phyloP scores from a whole-genome alignment of 2,113 vertebrate genomes.

The Oryzias melastigma region DNA sequence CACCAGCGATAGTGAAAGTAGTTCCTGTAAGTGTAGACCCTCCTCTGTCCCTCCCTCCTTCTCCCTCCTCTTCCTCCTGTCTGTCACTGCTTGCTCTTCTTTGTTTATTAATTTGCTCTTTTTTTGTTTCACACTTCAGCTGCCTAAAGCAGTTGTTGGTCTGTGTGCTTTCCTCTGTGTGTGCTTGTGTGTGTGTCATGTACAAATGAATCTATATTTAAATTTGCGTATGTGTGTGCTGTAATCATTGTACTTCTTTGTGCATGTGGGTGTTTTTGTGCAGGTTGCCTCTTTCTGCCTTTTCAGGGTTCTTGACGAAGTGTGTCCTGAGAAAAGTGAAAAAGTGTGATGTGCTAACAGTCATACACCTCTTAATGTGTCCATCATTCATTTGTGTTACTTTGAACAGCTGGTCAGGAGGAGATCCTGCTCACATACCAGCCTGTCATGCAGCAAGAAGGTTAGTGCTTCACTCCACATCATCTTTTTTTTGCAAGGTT shows the following conservation, averaged over 20 bases:
- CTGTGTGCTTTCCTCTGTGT: constrained; percentile 20
- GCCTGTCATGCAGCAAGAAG: constrained; percentile 95
- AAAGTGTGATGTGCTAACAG: not conserved
- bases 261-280: constrained; percentile 24
- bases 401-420: constrained; percentile 88
- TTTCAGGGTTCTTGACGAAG: constrained; percentile 39
- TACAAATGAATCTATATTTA: constrained; percentile 1
- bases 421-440: constrained; percentile 93
- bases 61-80: constrained; percentile 1
- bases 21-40: constrained; percentile 92
- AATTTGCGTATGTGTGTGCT: constrained; percentile 4
- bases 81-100: not conserved
- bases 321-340: constrained; percentile 10
- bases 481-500: not conserved
- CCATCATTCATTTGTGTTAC: constrained; percentile 32
- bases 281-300: constrained; percentile 12
- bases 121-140: constrained; percentile 15
- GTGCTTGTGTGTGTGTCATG: constrained; percentile 1
- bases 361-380: constrained; percentile 19
- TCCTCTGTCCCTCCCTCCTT: constrained; percentile 23
- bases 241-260: constrained; percentile 16
- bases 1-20: constrained; percentile 99
- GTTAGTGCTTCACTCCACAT: constrained; percentile 68
- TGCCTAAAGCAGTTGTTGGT: constrained; percentile 1
- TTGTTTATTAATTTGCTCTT: constrained; percentile 2